Percentiles rank a stretch among this genome's conserved stretches.
Conservation (phyloP, 2,113 vertebrate genomes). For the Scortum barcoo region DNA sequence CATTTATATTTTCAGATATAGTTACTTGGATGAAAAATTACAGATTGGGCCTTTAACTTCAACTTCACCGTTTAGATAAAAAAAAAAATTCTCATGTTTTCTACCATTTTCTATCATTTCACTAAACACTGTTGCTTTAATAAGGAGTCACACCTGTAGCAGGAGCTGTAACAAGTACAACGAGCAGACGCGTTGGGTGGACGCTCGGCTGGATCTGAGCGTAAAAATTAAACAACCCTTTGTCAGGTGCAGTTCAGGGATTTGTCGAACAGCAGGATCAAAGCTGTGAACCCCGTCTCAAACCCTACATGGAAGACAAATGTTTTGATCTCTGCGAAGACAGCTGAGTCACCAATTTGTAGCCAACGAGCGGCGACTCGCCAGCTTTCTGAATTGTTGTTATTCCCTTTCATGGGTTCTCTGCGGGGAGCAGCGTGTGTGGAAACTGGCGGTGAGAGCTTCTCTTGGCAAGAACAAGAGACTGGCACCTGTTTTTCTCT, state of each 20-base stretch:
- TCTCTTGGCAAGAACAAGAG: slow-evolving; percentile 33
- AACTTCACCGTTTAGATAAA: neutral
- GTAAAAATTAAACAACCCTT: slow-evolving; percentile 13
- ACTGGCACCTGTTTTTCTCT: slow-evolving; percentile 26
- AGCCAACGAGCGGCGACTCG: neutral
- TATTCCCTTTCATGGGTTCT: slow-evolving; percentile 43
- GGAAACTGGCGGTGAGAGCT: slow-evolving; percentile 17
- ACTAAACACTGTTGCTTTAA: neutral
- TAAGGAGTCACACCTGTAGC: neutral
- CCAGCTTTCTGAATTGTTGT: slow-evolving; percentile 18
- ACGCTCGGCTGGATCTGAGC: slow-evolving; percentile 9
- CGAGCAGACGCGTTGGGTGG: neutral
- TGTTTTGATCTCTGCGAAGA: slow-evolving; percentile 21
- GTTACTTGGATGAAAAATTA: neutral
- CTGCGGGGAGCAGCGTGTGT: slow-evolving; percentile 25
- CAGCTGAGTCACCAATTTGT: slow-evolving; percentile 8
- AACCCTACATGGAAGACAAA: slow-evolving; percentile 16
- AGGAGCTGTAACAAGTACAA: slow-evolving; percentile 6
- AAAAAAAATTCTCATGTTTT: neutral
- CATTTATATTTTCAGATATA: neutral
- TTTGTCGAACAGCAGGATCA: slow-evolving; percentile 33
- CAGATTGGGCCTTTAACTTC: neutral
- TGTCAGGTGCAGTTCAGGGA: neutral
- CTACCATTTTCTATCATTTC: neutral
- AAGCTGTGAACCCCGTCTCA: slow-evolving; percentile 22